Base-by-base conservation (phyloP, 2,888 invertebrate genomes). In the Tiliacea citrago region DNA sequence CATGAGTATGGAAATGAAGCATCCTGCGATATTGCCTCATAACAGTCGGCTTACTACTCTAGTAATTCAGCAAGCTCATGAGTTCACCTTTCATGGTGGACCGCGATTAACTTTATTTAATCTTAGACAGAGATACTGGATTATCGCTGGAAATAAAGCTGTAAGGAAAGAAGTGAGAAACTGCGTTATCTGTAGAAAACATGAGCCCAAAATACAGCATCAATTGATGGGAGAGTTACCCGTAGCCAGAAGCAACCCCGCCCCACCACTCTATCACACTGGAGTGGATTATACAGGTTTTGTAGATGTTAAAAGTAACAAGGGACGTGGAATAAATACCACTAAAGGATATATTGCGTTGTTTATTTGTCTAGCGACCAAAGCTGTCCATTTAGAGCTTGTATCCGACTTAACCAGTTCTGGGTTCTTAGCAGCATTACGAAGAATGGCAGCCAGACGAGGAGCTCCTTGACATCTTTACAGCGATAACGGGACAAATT, bases 51-150 rank as follows among this genome's bases (percentile, higher is more conserved):
- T 29, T 29, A 29, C 29, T 29, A 29, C 29, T 29, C 29, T 29
- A 29, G 29, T 29, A 29, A 29, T 29, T 29, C 29, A 29, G 3
- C 29, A 29, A 29, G 29, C 29, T 29, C 29, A 29, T 29, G 2
- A 29, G 29, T 3, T 29, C 29, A 29, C 73, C 16, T 67, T 60
- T 35, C 73, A 79, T 47, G 68, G 68, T 29, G 79, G 76, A 51
- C 62, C 76, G 66, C 63, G 73, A n/a, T 53, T 73, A 35, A 76
- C 73, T 5, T 60, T 68, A 62, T 71, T 71, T 18, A 70, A 39
- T 18, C 39, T 80, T 2, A 68, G 77, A n/a, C 70, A 75, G 21
- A 73, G 55, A 45, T 45, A 45, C 45, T 45, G 45, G 45, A 45
- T 45, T 45, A 45, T 45, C 45, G 45, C 45, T 1, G 45, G 45